Evolutionary conservation across 1,140 invertebrate genomes (phyloP), one percentile per base, ranked within the genome.

Genomic region (Brachionus plicatilis): DNA sequence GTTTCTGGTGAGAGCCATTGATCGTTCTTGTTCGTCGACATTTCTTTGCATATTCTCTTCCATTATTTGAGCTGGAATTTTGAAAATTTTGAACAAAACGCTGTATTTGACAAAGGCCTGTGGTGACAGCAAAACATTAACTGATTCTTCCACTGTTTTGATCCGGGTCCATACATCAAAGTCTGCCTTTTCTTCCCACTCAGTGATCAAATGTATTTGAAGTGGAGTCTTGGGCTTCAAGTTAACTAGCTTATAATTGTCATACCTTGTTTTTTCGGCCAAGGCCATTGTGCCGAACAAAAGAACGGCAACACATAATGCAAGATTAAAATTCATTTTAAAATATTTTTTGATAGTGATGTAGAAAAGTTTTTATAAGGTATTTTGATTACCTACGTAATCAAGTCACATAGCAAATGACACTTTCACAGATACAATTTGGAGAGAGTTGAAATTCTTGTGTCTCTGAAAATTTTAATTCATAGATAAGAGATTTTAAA

Each of bases 131-230:
- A 82, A 37, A 24, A 82, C 79, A 45, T 60, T 24, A 20, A 82
- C 79, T 41, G 53, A 60, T 47, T 82, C 79, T 60, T 68, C 65
- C 4, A 29, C 37, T 45, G 65, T 60, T n/a, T 68, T 60, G 14
- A 82, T 33, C 65, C 79, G n/a, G 11, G 37, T 47, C 79, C 79
- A 82, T 27, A 82, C 33, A 68, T 82, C 79, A 65, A 82, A 82
- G 27, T 76, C 72, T 50, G 41, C 0, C 12, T 76, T 76, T 27
- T 50, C 43, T 50, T 76, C 72, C 72, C 72, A 76, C 45, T 76
- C 45, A 14, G 43, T 50, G 12, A 76, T 27, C 47, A 76, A 76
- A 5, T 76, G 43, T 29, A 76, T 47, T 14, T 76, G 72, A 50
- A 76, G 41, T 12, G 72, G 72, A 1, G 27, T 76, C 27, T 76